Evolutionary conservation across 2,113 vertebrate genomes (phyloP), one percentile per base, ranked within the genome.

Genomic region (Orientallactaga bullata): DNA sequence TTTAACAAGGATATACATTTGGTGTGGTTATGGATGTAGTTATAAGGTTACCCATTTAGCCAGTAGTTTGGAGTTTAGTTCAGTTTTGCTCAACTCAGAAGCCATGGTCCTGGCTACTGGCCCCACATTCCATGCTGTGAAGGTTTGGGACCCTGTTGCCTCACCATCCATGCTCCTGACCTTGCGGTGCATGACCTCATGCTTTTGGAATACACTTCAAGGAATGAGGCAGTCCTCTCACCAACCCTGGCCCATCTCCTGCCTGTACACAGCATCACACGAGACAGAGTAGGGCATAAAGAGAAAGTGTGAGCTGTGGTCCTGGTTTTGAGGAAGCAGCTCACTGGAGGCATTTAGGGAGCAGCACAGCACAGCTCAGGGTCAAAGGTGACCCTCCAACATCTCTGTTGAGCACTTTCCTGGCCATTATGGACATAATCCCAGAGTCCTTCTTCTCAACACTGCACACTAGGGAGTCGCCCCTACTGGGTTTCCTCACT

Each of bases 151-250:
- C 11, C 78, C 32, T 15, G 51, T 87, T 89, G 76, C n/a, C 39
- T 93, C 91, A 26, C 51, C 93, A 78, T 85, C 91, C 55, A 32
- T 94, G 82, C 35, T 88, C 88, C 51, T 72, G 63, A 47, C 71
- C 92, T 88, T 84, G 37, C 51, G 78, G 51, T 82, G 6, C 42
- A 81, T 97, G 91, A 96, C 91, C 72, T 97, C 94, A 94, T 92
- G 32, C 51, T 91, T 94, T 82, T 82, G 90, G 95, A 92, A 86
- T 93, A 88, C 91, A 11, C 71, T 80, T 91, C 80, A 96, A 94
- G 80, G 58, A 95, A 79, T 94, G 87, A 91, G 89, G 95, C 79
- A 85, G 69, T 84, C 35, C 42, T 74, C 55, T 89, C 71, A 69
- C 39, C 35, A 89, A 73, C 24, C 77, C 89, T 92, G 68, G 82